Conservation (phyloP, 2,113 vertebrate genomes). For the Lagopus leucura region DNA sequence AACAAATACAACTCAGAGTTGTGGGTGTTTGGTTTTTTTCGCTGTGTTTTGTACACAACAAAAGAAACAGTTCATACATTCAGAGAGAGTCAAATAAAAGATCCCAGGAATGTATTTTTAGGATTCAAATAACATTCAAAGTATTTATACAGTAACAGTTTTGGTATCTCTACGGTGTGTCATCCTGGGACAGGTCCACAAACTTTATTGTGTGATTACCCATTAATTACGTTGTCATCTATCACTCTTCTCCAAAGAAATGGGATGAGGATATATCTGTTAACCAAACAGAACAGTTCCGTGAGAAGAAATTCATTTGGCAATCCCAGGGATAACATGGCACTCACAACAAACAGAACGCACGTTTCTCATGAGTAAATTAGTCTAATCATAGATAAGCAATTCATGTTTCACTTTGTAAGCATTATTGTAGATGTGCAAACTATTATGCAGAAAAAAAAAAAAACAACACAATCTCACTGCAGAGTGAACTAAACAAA, state of each 20-base stretch:
- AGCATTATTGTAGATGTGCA: not conserved
- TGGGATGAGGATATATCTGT: not conserved
- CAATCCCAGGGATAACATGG: not conserved
- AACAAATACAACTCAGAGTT: not conserved
- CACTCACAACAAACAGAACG: not conserved
- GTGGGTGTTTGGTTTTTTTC: too few relatives aligned
- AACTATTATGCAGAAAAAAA: not conserved
- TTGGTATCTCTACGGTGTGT: not conserved
- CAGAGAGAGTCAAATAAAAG: not conserved
- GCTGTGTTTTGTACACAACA: not conserved
- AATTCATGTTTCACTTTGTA: not conserved
- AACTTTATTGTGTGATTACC: not conserved
- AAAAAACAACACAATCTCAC: not conserved
- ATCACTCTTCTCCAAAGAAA: not conserved
- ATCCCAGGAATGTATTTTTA: not conserved
- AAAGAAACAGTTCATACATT: not conserved
- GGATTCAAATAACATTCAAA: not conserved
- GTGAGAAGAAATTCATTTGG: not conserved
- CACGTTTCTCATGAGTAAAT: not conserved
- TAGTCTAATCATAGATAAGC: not conserved
- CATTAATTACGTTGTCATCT: not conserved
- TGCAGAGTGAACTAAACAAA: constrained; percentile 4
- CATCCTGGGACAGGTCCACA: not conserved
- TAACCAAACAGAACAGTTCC: not conserved
- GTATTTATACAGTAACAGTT: not conserved